phyloP scores from a whole-genome alignment of 2,888 invertebrate genomes.

The Nomada fabriciana region DNA sequence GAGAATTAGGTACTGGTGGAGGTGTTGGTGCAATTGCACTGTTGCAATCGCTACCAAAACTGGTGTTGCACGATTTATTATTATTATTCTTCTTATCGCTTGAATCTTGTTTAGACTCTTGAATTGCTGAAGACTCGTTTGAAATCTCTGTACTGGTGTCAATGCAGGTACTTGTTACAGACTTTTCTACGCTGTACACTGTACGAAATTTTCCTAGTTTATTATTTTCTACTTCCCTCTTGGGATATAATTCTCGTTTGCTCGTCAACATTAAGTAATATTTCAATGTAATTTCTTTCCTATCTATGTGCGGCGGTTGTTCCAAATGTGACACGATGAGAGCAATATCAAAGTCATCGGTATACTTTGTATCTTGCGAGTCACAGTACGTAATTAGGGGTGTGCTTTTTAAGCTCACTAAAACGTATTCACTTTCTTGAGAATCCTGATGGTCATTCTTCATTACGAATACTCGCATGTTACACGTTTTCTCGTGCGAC shows the following conservation, averaged over 20 bases:
- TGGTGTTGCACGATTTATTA: conserved; percentile 34
- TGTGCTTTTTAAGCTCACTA: conserved; percentile 87
- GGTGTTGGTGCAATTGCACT: conserved; percentile 79
- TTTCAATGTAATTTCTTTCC: conserved; percentile 80
- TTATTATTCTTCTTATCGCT: conserved; percentile 52
- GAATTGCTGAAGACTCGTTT: conserved; percentile 34
- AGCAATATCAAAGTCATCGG: conserved; percentile 89
- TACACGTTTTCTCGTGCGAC: conserved; percentile 88
- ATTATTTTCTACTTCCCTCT: conserved; percentile 86
- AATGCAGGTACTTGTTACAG: conserved; percentile 73
- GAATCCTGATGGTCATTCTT: conserved; percentile 78
- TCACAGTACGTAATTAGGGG: conserved; percentile 87
- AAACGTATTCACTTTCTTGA: conserved; percentile 87
- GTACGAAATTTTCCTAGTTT: conserved; percentile 88
- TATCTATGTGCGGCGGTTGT: conserved; percentile 77
- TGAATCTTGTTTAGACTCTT: conserved; percentile 44
- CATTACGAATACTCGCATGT: conserved; percentile 89
- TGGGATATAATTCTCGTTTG: conserved; percentile 87
- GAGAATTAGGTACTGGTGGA: conserved; percentile 82
- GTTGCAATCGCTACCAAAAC: conserved; percentile 56
- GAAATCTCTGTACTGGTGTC: conserved; percentile 72
- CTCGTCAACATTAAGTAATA: conserved; percentile 82
- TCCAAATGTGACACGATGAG: conserved; percentile 88
- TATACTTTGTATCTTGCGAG: conserved; percentile 86
- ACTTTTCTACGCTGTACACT: conserved; percentile 84